phyloP scores from a whole-genome alignment of 2,113 vertebrate genomes.

The Coregonus clupeaformis region DNA sequence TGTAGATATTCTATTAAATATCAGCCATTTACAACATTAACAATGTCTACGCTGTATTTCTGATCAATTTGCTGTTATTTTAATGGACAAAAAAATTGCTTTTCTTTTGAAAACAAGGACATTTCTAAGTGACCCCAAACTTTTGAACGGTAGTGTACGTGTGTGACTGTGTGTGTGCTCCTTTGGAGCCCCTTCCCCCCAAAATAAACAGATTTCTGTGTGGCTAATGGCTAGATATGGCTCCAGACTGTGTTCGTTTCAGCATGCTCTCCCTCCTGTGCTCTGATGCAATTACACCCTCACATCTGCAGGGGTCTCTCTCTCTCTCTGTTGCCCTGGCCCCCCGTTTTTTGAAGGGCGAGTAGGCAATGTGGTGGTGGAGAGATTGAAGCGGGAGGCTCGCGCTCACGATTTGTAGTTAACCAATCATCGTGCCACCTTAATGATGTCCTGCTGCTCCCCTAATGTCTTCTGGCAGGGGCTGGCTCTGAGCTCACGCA shows the following conservation, averaged over 20 bases:
- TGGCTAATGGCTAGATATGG: conserved; percentile 64
- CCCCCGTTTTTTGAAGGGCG: conserved; percentile 19
- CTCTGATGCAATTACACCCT: conserved; percentile 74
- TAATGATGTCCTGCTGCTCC: conserved; percentile 79
- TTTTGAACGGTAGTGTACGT: too few species aligned
- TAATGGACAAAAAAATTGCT: too few species aligned
- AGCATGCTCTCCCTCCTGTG: conserved; percentile 54
- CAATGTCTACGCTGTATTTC: too few species aligned
- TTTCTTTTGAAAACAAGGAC: too few species aligned
- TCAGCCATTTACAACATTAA: too few species aligned
- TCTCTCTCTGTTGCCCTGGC: conserved; percentile 24
- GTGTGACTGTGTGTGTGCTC: neutral
- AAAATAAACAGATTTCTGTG: neutral
- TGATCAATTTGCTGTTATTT: too few species aligned
- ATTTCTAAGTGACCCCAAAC: too few species aligned
- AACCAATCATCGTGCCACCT: conserved; percentile 79
- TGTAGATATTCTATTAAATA: too few species aligned
- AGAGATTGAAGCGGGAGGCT: conserved; percentile 24
- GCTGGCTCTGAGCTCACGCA: conserved; percentile 74
- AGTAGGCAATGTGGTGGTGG: conserved; percentile 1
- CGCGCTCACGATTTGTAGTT: conserved; percentile 70
- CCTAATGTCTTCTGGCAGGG: conserved; percentile 81
- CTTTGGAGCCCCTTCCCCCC: neutral
- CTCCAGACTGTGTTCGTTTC: conserved; percentile 65
- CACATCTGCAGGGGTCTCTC: conserved; percentile 72